Percentiles rank a stretch among this genome's conserved stretches.
These are phyloP conservation scores for Pithys albifrons DNA, from an alignment of 2,113 vertebrate genomes.

Conservation along the genomic window DNA sequence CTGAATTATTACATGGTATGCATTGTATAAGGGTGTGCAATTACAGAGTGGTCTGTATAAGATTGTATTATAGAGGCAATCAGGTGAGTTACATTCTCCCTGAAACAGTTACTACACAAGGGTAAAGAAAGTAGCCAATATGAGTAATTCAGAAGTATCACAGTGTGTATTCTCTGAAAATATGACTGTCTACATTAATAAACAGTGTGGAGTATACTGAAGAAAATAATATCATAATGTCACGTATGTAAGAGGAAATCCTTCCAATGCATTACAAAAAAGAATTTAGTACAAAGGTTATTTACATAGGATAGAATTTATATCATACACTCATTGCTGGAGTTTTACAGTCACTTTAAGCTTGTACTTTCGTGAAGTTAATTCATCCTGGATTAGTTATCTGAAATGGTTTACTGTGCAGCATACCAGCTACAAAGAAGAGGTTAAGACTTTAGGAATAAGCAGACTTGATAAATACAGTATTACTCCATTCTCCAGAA, in stretches of 20 bases:
- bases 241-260: neutral
- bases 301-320: neutral
- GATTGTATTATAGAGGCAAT: neutral
- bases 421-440: neutral
- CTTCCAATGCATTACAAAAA: neutral
- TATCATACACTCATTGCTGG: neutral
- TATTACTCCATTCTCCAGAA: neutral
- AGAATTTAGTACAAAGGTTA: neutral
- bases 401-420: neutral
- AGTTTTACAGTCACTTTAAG: neutral
- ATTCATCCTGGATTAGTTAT: neutral
- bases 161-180: neutral
- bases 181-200: neutral
- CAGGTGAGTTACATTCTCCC: neutral
- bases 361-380: neutral
- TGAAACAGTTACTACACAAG: neutral
- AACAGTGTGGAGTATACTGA: neutral
- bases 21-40: neutral
- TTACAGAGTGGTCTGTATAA: neutral
- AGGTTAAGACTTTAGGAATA: neutral
- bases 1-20: neutral
- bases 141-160: neutral
- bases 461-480: neutral
- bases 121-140: neutral
- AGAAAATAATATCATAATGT: neutral